Conservation (phyloP, 2,888 invertebrate species). For the Ernsta delagoae region DNA sequence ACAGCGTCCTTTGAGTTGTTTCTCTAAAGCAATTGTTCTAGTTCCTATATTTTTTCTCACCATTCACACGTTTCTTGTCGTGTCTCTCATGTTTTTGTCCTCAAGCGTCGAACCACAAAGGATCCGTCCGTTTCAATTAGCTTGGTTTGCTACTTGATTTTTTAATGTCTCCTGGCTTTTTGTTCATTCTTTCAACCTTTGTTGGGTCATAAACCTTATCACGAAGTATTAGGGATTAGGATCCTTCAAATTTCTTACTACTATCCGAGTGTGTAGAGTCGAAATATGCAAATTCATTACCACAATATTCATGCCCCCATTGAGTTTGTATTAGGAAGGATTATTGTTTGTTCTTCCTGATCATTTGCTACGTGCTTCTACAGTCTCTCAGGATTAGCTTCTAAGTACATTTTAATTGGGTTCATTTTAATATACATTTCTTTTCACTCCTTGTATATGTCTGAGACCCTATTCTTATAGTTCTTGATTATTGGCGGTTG, state of each 20-base stretch:
- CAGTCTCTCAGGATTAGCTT: constrained; percentile 55
- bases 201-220: constrained; percentile 36
- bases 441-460: constrained; percentile 25
- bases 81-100: constrained; percentile 47
- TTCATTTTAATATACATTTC: constrained; percentile 46
- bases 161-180: constrained; percentile 51
- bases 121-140: constrained; percentile 64
- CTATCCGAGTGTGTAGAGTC: constrained; percentile 15
- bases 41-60: constrained; percentile 44
- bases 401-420: constrained; percentile 75
- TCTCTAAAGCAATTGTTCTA: constrained; percentile 20
- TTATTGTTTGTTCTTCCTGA: constrained; percentile 12
- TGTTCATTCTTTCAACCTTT: constrained; percentile 44
- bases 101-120: constrained; percentile 56
- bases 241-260: constrained; percentile 12
- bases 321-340: constrained; percentile 3
- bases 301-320: constrained; percentile 19
- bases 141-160: constrained; percentile 52
- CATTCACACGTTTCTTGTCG: constrained; percentile 51
- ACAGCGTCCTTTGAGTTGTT: constrained; percentile 6
- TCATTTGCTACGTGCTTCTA: constrained; percentile 8
- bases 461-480: constrained; percentile 17
- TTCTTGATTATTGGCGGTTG: constrained; percentile 39
- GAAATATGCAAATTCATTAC: constrained; percentile 31
- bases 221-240: constrained; percentile 19